phyloP scores from a whole-genome alignment of 2,113 vertebrate genomes.

The Sander vitreus region DNA sequence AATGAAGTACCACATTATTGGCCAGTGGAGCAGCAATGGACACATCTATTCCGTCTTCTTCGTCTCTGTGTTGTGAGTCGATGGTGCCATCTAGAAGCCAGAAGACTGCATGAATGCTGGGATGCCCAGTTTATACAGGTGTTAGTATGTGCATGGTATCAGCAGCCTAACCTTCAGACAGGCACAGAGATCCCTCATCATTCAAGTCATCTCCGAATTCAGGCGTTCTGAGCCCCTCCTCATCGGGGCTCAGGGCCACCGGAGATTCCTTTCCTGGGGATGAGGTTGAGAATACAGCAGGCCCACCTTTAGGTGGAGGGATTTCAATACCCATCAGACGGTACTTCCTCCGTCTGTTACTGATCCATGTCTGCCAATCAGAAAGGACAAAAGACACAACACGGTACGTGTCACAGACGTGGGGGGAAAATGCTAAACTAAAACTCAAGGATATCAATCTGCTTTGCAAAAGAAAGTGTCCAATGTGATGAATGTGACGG shows the following conservation, averaged over 20 bases:
- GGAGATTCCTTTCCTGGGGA: constrained; percentile 86
- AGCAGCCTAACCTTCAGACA: constrained; percentile 90
- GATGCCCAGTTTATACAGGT: not conserved
- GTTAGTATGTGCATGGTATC: not conserved
- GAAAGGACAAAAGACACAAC: constrained; percentile 9
- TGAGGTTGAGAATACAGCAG: constrained; percentile 92
- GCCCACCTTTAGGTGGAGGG: constrained; percentile 94
- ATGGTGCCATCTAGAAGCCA: constrained; percentile 87
- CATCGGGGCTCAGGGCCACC: constrained; percentile 86
- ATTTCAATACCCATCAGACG: constrained; percentile 99
- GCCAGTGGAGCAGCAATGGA: constrained; percentile 76
- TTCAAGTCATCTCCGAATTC: constrained; percentile 91
- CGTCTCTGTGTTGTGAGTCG: constrained; percentile 86
- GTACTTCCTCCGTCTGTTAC: constrained; percentile 97
- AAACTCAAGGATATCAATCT: not conserved
- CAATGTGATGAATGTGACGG: not conserved
- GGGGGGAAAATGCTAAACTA: not conserved
- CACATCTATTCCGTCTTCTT: constrained; percentile 84
- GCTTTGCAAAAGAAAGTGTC: not conserved
- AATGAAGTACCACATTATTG: constrained; percentile 90
- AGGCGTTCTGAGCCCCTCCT: constrained; percentile 82
- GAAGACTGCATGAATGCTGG: constrained; percentile 40
- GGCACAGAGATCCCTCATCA: constrained; percentile 90
- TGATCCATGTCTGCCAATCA: constrained; percentile 95
- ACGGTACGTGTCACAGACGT: not conserved